Evolutionary conservation across 1,140 invertebrate species (phyloP).

Genomic region (Apocrypta bakeri): DNA sequence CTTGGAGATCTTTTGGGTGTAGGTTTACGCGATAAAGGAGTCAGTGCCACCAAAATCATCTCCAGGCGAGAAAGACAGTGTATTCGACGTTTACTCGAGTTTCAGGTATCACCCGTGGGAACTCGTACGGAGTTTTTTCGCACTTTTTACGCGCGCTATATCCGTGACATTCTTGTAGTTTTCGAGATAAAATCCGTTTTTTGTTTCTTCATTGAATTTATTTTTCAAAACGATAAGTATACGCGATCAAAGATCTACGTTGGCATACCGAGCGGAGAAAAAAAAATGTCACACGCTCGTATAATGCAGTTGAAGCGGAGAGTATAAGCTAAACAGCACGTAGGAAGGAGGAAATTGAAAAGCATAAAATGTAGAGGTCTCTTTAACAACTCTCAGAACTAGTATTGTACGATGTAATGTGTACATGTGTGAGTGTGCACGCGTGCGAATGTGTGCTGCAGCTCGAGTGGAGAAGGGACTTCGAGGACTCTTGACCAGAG

Average conservation of each 20-base stretch:
- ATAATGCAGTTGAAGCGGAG: background rate
- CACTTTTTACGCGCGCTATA: too few species aligned
- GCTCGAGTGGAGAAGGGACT: background rate
- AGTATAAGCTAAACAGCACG: background rate
- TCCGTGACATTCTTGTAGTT: too few species aligned
- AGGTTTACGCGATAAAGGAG: too few species aligned
- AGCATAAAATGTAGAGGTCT: conserved; percentile 9
- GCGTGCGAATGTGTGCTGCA: background rate
- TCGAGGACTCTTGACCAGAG: conserved; percentile 9
- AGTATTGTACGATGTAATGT: background rate
- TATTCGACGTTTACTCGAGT: background rate
- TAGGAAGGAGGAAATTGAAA: background rate
- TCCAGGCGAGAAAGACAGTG: too few species aligned
- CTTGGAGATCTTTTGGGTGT: too few species aligned
- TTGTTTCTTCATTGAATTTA: too few species aligned
- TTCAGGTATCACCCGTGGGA: conserved; percentile 11
- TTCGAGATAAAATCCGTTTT: too few species aligned
- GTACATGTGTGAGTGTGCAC: background rate
- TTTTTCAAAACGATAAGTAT: too few species aligned
- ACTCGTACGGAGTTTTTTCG: background rate
- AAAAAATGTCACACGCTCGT: background rate
- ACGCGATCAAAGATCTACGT: too few species aligned
- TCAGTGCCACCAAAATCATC: too few species aligned
- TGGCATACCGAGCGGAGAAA: background rate
- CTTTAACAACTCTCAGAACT: too few species aligned